A percentile compares a stretch with the other conserved stretches of the same genome.
phyloP scores from a whole-genome alignment of 2,888 invertebrate species.

The Drosophila pegasa region DNA sequence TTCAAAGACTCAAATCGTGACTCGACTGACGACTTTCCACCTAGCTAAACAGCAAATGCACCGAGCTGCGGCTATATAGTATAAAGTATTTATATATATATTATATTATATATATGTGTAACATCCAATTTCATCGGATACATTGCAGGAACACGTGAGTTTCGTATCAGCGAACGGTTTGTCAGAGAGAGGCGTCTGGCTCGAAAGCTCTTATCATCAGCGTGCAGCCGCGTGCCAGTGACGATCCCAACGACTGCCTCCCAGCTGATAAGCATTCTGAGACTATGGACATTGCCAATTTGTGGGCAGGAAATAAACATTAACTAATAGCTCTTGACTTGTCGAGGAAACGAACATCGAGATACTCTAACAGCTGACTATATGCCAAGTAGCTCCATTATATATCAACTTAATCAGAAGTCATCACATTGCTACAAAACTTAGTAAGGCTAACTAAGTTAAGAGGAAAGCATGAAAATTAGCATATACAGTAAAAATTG shows the following conservation, averaged over 20 bases:
- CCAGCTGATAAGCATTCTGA: conserved; percentile 51
- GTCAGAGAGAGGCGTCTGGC: conserved; percentile 44
- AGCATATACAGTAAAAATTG: too few species aligned
- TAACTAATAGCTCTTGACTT: background rate
- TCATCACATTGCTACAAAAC: too few species aligned
- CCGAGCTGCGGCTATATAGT: background rate
- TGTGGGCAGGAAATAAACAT: background rate
- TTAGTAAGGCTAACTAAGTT: too few species aligned
- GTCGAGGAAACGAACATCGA: background rate
- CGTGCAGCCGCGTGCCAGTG: conserved; percentile 67
- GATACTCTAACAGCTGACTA: too few species aligned
- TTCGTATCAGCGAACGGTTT: conserved; percentile 43
- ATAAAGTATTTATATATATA: background rate
- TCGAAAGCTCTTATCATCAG: conserved; percentile 63
- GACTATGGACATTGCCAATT: conserved; percentile 1
- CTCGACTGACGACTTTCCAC: conserved; percentile 21
- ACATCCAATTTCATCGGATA: conserved; percentile 40
- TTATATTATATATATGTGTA: conserved; percentile 3
- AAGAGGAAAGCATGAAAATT: too few species aligned
- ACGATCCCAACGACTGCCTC: conserved; percentile 29
- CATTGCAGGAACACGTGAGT: conserved; percentile 70
- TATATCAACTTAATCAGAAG: too few species aligned
- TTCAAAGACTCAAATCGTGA: conserved; percentile 50
- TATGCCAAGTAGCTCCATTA: too few species aligned
- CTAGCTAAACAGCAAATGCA: conserved; percentile 8